Conservation (phyloP, 1,140 invertebrate species). For the Trypoxylus dichotomus region DNA sequence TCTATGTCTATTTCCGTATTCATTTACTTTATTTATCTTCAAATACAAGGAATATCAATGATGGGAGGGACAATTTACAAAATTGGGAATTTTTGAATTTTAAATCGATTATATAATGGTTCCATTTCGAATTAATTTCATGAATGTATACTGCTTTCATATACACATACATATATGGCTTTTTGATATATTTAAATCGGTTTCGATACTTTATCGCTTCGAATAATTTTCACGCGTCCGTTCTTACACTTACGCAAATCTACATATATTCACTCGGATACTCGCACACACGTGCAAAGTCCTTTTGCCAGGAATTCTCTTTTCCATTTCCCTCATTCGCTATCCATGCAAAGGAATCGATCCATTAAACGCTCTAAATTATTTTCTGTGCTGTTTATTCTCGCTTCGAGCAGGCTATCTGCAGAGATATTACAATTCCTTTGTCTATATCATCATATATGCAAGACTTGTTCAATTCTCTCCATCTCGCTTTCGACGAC, state of each 20-base stretch:
- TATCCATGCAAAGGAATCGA: slow-evolving; percentile 24
- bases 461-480: slow-evolving; percentile 46
- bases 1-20: no score
- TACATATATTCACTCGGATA: not conserved
- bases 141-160: no score
- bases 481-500: slow-evolving; percentile 39
- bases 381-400: slow-evolving; percentile 44
- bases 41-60: no score
- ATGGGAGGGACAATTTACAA: no score
- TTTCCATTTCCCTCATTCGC: slow-evolving; percentile 6
- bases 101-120: no score
- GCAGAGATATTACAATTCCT: slow-evolving; percentile 52
- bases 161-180: no score
- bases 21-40: no score
- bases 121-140: no score
- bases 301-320: slow-evolving; percentile 6
- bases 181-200: slow-evolving; percentile 5
- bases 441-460: slow-evolving; percentile 54
- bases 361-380: slow-evolving; percentile 45
- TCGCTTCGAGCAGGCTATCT: slow-evolving; percentile 43
- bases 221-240: not conserved
- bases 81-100: no score
- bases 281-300: not conserved
- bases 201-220: slow-evolving; percentile 4
- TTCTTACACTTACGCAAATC: not conserved